A percentile compares a stretch with the other conserved stretches of the same genome.
Evolutionary conservation across 2,888 invertebrate species (phyloP).

Genomic region (Gortyna flavago): DNA sequence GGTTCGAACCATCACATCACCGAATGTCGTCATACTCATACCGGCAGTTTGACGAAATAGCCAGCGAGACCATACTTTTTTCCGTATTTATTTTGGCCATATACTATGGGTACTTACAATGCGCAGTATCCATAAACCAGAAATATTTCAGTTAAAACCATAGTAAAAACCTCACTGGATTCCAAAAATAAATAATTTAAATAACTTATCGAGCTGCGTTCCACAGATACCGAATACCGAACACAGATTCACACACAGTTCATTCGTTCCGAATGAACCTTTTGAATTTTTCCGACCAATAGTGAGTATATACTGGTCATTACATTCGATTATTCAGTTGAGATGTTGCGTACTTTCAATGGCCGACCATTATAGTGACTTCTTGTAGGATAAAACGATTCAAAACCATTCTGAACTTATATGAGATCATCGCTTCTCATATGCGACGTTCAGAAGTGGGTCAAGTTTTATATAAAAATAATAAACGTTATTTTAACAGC

Average conservation of each 20-base stretch:
- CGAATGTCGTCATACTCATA: no score
- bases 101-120: no score
- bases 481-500: conserved; percentile 23
- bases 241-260: conserved; percentile 12
- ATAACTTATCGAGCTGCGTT: conserved; percentile 62
- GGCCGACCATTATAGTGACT: conserved; percentile 56
- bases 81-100: not conserved
- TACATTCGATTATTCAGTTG: conserved; percentile 58
- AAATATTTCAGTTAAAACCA: conserved; percentile 14
- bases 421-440: conserved; percentile 49
- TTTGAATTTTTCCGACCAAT: not conserved
- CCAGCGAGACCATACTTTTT: no score
- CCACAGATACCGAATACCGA: conserved; percentile 67
- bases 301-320: conserved; percentile 34
- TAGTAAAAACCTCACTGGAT: conserved; percentile 11
- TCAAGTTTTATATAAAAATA: conserved; percentile 32
- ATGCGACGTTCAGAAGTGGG: conserved; percentile 29
- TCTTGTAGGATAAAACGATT: conserved; percentile 47
- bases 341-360: conserved; percentile 63
- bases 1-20: no score
- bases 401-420: conserved; percentile 40
- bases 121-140: conserved; percentile 22
- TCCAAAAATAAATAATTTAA: conserved; percentile 50
- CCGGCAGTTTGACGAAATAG: no score
- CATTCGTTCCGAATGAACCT: conserved; percentile 39